Conservation (phyloP, 2,888 invertebrate genomes). For the Eupithecia abbreviata region DNA sequence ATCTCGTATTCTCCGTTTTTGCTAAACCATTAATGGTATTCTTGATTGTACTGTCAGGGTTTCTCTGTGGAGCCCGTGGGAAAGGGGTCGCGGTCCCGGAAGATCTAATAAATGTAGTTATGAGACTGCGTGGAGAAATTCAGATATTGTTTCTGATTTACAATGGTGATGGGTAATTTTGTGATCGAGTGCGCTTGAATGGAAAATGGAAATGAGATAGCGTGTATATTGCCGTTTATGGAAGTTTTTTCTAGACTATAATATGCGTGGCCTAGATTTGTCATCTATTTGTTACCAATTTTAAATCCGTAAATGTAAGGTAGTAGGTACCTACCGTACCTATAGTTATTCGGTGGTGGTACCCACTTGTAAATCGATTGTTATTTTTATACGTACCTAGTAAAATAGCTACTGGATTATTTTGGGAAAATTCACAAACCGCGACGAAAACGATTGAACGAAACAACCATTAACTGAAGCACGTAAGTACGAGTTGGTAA, state of each 20-base stretch:
- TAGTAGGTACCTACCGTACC: too few species aligned
- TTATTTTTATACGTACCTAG: background rate
- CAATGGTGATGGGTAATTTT: slow-evolving; percentile 25
- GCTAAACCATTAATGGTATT: slow-evolving; percentile 47
- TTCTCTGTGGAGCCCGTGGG: slow-evolving; percentile 52
- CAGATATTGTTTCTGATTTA: slow-evolving; percentile 38
- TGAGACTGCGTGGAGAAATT: slow-evolving; percentile 53
- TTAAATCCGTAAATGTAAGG: background rate
- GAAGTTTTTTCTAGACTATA: slow-evolving; percentile 9
- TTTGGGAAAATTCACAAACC: background rate
- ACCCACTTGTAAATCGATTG: background rate
- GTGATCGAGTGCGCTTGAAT: slow-evolving; percentile 19
- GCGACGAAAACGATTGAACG: background rate
- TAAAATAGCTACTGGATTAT: background rate
- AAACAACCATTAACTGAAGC: background rate
- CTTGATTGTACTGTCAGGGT: slow-evolving; percentile 61
- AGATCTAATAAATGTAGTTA: slow-evolving; percentile 54
- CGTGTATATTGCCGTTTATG: slow-evolving; percentile 1
- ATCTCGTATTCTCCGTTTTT: slow-evolving; percentile 52
- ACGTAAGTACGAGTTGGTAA: background rate
- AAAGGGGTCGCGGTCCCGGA: slow-evolving; percentile 65
- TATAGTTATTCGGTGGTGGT: too few species aligned
- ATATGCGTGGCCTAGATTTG: slow-evolving; percentile 2
- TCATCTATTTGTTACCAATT: background rate
- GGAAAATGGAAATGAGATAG: slow-evolving; percentile 11